Conservation (phyloP, 2,797 vertebrate species). For the Carcharodon carcharias region DNA sequence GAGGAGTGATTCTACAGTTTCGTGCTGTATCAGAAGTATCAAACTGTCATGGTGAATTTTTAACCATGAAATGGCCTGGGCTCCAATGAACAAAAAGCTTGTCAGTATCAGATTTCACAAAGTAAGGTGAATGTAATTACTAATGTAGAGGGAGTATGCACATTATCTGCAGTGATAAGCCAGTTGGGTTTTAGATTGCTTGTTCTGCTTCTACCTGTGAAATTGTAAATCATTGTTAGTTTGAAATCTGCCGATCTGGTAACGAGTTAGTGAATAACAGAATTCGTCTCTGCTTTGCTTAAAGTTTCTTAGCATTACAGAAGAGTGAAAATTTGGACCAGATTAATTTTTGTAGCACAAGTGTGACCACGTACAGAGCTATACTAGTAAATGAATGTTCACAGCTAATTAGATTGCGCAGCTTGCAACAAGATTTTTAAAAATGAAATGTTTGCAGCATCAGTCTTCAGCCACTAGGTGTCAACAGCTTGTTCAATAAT, state of each 20-base stretch:
- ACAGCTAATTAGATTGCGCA: not conserved
- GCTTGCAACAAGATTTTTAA: not conserved
- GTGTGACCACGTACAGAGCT: not conserved
- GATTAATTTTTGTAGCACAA: not conserved
- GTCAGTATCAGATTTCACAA: not conserved
- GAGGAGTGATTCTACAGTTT: not conserved
- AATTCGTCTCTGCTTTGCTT: not conserved
- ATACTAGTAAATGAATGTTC: not conserved
- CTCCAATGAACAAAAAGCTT: not conserved
- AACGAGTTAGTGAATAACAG: not conserved
- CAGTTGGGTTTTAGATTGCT: not conserved
- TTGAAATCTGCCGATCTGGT: not conserved
- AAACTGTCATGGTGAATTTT: not conserved
- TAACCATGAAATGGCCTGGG: not conserved
- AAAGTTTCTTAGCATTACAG: not conserved
- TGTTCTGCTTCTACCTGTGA: not conserved
- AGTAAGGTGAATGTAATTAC: not conserved
- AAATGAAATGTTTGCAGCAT: not conserved
- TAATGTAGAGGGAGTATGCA: not conserved
- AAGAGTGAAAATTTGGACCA: not conserved
- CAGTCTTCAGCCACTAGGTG: not conserved
- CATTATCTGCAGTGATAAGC: not conserved
- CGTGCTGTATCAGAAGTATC: not conserved
- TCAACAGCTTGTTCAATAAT: not conserved
- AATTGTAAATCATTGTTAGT: not conserved